These are phyloP conservation scores for Donacobius atricapilla DNA, from an alignment of 2,113 vertebrate species.

Conservation along the genomic window DNA sequence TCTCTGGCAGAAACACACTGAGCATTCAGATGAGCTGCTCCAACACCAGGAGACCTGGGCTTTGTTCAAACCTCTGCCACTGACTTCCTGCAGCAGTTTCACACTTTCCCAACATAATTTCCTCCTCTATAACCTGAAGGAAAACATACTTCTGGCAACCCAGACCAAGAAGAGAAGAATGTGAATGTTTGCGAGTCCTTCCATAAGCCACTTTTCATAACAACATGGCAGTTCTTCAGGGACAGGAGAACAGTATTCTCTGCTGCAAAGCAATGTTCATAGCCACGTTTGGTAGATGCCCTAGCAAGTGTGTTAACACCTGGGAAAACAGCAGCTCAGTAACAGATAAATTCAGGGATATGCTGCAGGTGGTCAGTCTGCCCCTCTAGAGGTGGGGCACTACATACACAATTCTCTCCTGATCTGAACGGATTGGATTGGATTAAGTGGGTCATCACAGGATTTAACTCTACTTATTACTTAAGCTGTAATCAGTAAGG, in stretches of 20 bases:
- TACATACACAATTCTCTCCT: neutral
- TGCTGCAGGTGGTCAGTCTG: neutral
- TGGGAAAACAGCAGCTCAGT: neutral
- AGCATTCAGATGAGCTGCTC: neutral
- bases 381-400: neutral
- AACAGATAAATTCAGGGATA: neutral
- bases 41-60: neutral
- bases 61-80: neutral
- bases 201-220: neutral
- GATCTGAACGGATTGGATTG: neutral
- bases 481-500: neutral
- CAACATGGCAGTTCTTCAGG: neutral
- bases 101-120: neutral
- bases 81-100: neutral
- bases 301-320: neutral
- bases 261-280: neutral
- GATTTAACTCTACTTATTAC: neutral
- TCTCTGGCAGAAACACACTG: neutral
- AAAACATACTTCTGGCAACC: neutral
- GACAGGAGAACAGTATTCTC: neutral
- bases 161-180: neutral
- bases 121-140: neutral
- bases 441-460: neutral
- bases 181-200: neutral
- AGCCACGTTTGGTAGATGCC: neutral